A percentile compares a stretch with the other conserved stretches of the same genome.
These are phyloP conservation scores for Microplitis demolitor DNA, from an alignment of 1,140 invertebrate species.

Conservation along the genomic window DNA sequence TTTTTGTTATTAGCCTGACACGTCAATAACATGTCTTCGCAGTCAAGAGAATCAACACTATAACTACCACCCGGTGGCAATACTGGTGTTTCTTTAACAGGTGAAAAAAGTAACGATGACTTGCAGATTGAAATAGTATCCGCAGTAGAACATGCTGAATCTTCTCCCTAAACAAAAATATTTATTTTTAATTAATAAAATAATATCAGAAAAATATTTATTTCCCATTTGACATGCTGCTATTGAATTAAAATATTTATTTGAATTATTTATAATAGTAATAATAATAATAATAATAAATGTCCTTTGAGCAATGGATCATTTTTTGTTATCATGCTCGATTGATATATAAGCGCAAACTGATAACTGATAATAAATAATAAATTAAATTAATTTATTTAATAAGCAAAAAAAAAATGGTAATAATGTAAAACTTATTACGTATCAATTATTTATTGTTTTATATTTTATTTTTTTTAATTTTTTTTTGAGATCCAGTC, in stretches of 20 bases:
- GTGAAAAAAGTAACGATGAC: slow-evolving; percentile 87
- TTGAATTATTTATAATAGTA: neutral
- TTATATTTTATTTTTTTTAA: neutral
- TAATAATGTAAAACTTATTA: neutral
- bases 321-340: neutral
- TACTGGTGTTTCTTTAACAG: slow-evolving; percentile 79
- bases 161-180: slow-evolving; percentile 65
- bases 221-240: neutral
- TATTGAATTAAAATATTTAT: neutral
- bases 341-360: neutral
- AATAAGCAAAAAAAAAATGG: neutral
- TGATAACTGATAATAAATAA: too few species aligned
- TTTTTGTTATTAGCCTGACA: slow-evolving; percentile 86
- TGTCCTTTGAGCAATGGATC: neutral
- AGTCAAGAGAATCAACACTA: slow-evolving; percentile 89
- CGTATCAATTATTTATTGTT: slow-evolving; percentile 7
- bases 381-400: too few species aligned
- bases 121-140: slow-evolving; percentile 87
- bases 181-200: neutral
- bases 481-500: slow-evolving; percentile 29
- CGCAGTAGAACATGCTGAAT: slow-evolving; percentile 73
- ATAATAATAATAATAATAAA: neutral
- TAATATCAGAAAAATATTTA: neutral
- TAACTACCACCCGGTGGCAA: slow-evolving; percentile 74
- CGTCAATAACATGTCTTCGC: slow-evolving; percentile 87